Base-by-base conservation (phyloP, 2,888 invertebrate genomes). In the Drosophila fungiperda region DNA sequence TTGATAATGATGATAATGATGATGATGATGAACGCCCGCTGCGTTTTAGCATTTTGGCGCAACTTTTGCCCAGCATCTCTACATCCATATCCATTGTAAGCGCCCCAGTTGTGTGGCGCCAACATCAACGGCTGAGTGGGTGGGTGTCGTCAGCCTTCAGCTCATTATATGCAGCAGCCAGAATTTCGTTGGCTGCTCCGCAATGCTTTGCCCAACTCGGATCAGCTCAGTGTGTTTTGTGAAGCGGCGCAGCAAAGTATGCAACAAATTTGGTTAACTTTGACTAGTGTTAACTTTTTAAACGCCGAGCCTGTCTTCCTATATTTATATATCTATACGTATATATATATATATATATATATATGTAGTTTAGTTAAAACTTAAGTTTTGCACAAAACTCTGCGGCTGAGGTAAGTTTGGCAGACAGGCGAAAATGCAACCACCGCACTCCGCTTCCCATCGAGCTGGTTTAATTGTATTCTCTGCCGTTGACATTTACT, bases 191-290 rank as follows among this genome's bases (percentile, higher is more conserved):
- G 57, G 48, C 64, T 57, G 52, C 65, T 60, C 36, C 15, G 45
- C 45, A 15, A 23, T 45, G 45, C 45, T 23, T n/a, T 50, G 69
- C 65, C 29, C 29, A 17, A 29, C 38, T 49, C 54, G 36, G 38
- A 72, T 86, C 57, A 36, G 38, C 73, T 86, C 82, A 89, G 85
- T 84, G 74, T 84, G 80, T 87, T 84, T 80, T 85, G 80, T 78
- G 90, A 73, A 80, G 75, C 87, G 82, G 71, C 85, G 82, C 88
- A 73, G 90, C 60, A 77, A 89, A 89, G 85, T 89, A 87, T 86
- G 88, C 85, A 85, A 80, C 88, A 89, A 87, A 87, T 89, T 86
- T 89, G 80, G 88, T 85, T 85, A 85, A 85, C 88, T 85, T 89
- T 74, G 77, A 80, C 85, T 77, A 89, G 88, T 85, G 82, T 82